Evolutionary conservation across 2,888 invertebrate species (phyloP).

Genomic region (Caenorhabditis sp.): DNA sequence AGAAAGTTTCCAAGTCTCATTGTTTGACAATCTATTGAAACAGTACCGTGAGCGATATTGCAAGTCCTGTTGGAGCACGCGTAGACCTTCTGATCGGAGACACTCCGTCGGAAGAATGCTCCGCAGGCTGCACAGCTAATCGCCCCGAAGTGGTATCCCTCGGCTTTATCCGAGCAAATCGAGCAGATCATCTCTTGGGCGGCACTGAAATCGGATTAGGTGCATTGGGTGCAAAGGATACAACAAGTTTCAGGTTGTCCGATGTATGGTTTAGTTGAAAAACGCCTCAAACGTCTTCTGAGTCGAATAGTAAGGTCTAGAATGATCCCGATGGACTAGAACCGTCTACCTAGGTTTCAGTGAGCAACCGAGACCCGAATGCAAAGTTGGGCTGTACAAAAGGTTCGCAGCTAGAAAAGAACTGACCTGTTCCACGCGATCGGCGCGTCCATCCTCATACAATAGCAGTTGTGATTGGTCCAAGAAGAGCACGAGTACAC

Average conservation of each 20-base stretch:
- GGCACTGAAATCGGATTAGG: constrained; percentile 4
- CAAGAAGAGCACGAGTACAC: constrained; percentile 9
- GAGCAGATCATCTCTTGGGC: constrained; percentile 44
- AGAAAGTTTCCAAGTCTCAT: no score
- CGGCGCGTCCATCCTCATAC: constrained; percentile 20
- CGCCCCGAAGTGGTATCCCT: constrained; percentile 66
- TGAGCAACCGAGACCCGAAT: no score
- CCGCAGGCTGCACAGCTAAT: constrained; percentile 66
- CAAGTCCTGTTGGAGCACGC: constrained; percentile 36
- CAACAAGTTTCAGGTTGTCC: no score
- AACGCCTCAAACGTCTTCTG: no score
- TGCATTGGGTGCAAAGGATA: no score
- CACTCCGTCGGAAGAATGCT: constrained; percentile 59
- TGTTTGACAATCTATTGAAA: neutral
- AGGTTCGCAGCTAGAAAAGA: no score
- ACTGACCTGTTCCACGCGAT: constrained; percentile 16
- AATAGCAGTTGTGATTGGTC: constrained; percentile 7
- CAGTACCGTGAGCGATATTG: constrained; percentile 29
- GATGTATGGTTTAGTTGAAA: no score
- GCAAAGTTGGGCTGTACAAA: no score
- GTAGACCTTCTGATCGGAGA: constrained; percentile 57
- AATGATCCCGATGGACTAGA: no score
- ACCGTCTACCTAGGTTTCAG: no score
- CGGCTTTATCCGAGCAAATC: constrained; percentile 57
- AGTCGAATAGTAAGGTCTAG: no score